Evolutionary conservation across 2,113 vertebrate genomes (phyloP), one percentile per base, ranked within the genome.

Genomic region (Trinectes maculatus): DNA sequence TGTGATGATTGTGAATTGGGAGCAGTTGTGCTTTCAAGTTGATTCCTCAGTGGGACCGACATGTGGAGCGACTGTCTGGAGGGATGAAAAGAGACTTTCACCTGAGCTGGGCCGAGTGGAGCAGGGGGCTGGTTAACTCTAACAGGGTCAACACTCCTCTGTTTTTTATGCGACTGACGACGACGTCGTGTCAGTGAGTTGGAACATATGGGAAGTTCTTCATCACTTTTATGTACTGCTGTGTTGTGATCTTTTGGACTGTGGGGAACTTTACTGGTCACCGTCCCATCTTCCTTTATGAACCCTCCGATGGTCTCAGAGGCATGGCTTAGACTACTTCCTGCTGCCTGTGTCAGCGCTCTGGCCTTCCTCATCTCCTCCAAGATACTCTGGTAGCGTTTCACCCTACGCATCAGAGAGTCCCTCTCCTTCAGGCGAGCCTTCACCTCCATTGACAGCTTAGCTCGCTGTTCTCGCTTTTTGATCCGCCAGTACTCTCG

Each of bases 401-500:
- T 91, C 21, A 89, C 80, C 18, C 88, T 78, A 2, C 89, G 78
- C 84, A 85, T 83, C n/a, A 91, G 55, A 1, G 87, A 78, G 37
- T 91, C 88, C 39, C 71, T 85, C 74, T 94, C 93, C 68, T 90
- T 93, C 48, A 91, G 4, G 13, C 77, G 83, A 5, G 69, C 54
- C 60, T 87, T 93, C n/a, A 80, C 60, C 31, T 90, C 91, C 44
- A 76, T n/a, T 0, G 93, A 89, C 70, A 91, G 84, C 34, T 91
- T 93, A 0, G 92, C 93, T 48, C 93, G 85, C 81, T 94, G 93
- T 18, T 93, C 91, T 0, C 91, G 88, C 70, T 94, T 94, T 39
- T 93, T 94, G 3, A 91, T 21, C 10, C 92, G 79, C 92, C 93
- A 94, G 57, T 94, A 92, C 60, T 93, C 92, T 24, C 92, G 72